These are phyloP conservation scores for Chrysina gloriosa DNA, from an alignment of 2,888 invertebrate species.

Conservation along the genomic window DNA sequence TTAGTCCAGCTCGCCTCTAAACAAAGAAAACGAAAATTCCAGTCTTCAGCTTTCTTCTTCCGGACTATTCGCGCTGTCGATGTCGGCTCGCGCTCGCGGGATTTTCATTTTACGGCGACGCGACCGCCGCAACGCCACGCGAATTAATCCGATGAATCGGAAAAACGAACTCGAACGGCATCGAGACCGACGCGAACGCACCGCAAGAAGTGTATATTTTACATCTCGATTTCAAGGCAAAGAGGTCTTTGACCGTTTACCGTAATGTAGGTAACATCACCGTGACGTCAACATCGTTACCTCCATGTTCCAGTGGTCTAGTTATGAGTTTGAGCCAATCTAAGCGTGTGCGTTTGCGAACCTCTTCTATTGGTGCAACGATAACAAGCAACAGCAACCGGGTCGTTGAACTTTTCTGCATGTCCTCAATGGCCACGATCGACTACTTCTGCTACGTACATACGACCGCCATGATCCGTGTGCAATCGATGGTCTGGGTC, in stretches of 20 bases:
- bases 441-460: background rate
- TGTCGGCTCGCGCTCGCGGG: constrained; percentile 7
- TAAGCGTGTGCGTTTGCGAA: constrained; percentile 41
- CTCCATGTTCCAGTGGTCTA: constrained; percentile 65
- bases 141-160: constrained; percentile 3
- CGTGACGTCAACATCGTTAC: constrained; percentile 64
- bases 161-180: constrained; percentile 9
- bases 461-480: background rate
- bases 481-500: constrained; percentile 4
- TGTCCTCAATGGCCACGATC: constrained; percentile 46
- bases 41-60: constrained; percentile 21
- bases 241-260: constrained; percentile 58
- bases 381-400: constrained; percentile 13
- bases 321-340: constrained; percentile 51
- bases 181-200: background rate
- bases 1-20: constrained; percentile 11
- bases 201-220: constrained; percentile 37
- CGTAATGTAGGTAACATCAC: constrained; percentile 63
- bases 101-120: constrained; percentile 14
- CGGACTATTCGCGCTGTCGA: constrained; percentile 27
- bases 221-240: constrained; percentile 50
- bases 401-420: constrained; percentile 50
- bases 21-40: constrained; percentile 29
- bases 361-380: constrained; percentile 39
- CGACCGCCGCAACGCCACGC: background rate